These are phyloP conservation scores for Cephus sareptanus DNA, from an alignment of 2,888 invertebrate genomes.

Conservation along the genomic window DNA sequence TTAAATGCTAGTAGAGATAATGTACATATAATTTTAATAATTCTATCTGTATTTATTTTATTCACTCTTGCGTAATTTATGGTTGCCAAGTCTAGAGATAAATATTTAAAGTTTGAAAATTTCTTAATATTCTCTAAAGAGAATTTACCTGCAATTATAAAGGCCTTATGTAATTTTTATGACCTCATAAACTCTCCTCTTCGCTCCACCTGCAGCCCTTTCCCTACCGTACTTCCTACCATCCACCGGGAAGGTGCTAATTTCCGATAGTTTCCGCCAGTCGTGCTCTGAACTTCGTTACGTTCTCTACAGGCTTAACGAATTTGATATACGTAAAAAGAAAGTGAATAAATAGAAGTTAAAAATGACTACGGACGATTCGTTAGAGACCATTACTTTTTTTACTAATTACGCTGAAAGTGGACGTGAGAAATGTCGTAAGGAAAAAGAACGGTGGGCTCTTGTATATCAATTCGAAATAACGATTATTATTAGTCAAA, in stretches of 20 bases:
- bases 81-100: not conserved
- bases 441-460: slow-evolving; percentile 44
- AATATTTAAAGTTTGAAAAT: not conserved
- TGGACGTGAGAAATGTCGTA: slow-evolving; percentile 39
- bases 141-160: not conserved
- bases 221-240: not conserved
- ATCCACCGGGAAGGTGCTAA: not conserved
- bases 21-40: not conserved
- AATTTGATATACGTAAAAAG: slow-evolving; percentile 35
- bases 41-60: not conserved
- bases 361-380: slow-evolving; percentile 38
- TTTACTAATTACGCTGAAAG: slow-evolving; percentile 46
- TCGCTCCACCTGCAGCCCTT: not conserved
- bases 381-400: slow-evolving; percentile 44
- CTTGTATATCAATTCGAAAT: not conserved
- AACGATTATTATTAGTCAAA: not conserved
- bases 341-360: slow-evolving; percentile 32
- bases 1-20: not conserved
- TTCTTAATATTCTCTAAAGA: not conserved
- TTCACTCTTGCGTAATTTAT: not conserved
- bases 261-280: not conserved
- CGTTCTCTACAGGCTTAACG: slow-evolving; percentile 6
- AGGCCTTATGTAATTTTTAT: not conserved
- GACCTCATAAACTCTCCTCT: not conserved
- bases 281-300: not conserved